These are phyloP conservation scores for Crepidodera aurea DNA, from an alignment of 2,888 invertebrate genomes.

Conservation along the genomic window DNA sequence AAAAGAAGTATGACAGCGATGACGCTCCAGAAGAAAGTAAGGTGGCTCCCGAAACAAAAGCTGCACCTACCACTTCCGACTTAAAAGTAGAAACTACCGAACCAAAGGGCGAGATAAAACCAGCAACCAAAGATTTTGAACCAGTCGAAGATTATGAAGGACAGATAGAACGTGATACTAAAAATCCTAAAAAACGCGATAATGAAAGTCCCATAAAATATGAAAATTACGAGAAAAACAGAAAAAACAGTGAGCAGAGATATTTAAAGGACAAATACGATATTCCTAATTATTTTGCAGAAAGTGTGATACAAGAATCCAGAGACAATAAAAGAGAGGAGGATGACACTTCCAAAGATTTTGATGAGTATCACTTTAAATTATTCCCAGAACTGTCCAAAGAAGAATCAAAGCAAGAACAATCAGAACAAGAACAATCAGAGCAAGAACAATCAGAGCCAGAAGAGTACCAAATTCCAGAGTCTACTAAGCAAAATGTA, in stretches of 20 bases:
- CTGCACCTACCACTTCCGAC: constrained; percentile 25
- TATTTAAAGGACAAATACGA: constrained; percentile 46
- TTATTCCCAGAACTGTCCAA: constrained; percentile 60
- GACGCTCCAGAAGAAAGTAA: constrained; percentile 63
- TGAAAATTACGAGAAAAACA: constrained; percentile 22
- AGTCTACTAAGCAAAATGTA: constrained; percentile 70
- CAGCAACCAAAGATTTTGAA: constrained; percentile 31
- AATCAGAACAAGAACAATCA: no score
- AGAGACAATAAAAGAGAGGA: constrained; percentile 36
- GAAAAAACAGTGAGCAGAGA: constrained; percentile 27
- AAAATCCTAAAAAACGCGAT: constrained; percentile 34
- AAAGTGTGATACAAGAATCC: constrained; percentile 42
- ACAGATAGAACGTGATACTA: constrained; percentile 23
- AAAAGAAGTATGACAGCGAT: constrained; percentile 70
- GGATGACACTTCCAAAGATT: constrained; percentile 63
- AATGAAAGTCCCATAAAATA: constrained; percentile 27
- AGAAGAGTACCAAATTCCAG: constrained; percentile 57
- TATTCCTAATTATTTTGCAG: constrained; percentile 51
- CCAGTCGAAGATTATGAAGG: constrained; percentile 40
- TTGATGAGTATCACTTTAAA: constrained; percentile 62
- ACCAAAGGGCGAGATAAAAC: constrained; percentile 19
- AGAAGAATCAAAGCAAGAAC: constrained; percentile 53
- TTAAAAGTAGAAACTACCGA: constrained; percentile 33
- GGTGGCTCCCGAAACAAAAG: constrained; percentile 35
- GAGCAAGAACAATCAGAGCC: no score